Evolutionary conservation across 2,113 vertebrate genomes (phyloP).

Genomic region (Sitta europaea): DNA sequence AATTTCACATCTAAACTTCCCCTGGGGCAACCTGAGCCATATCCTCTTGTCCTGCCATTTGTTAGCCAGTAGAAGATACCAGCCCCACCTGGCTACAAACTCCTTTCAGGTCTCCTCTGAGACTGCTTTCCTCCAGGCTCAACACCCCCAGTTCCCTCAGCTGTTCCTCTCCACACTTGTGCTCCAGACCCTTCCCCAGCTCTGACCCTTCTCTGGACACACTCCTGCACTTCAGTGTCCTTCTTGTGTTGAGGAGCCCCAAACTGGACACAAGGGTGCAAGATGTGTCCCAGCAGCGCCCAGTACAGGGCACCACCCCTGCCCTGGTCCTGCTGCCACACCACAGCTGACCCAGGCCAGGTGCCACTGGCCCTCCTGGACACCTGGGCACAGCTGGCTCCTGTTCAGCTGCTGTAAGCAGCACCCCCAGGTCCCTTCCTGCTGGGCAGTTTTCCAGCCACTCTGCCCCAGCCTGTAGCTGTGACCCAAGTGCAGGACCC

Average conservation of each 20-base stretch:
- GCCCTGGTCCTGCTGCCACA: not conserved
- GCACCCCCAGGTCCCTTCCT: not conserved
- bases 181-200: not conserved
- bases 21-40: not conserved
- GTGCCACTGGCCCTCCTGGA: not conserved
- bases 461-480: not conserved
- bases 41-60: not conserved
- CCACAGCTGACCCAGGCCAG: not conserved
- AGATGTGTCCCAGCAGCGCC: accelerated
- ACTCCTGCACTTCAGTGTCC: accelerated
- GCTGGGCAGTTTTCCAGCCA: not conserved
- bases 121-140: not conserved
- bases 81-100: too few species aligned
- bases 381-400: not conserved
- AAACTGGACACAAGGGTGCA: accelerated
- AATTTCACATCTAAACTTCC: too few species aligned
- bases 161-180: not conserved
- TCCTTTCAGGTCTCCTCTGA: not conserved
- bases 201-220: accelerated
- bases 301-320: accelerated
- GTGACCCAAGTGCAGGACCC: not conserved
- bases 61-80: not conserved
- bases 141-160: not conserved
- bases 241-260: accelerated
- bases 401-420: accelerated